Evolutionary conservation across 2,888 invertebrate genomes (phyloP).

Genomic region (Carpatolechia fugitivella): DNA sequence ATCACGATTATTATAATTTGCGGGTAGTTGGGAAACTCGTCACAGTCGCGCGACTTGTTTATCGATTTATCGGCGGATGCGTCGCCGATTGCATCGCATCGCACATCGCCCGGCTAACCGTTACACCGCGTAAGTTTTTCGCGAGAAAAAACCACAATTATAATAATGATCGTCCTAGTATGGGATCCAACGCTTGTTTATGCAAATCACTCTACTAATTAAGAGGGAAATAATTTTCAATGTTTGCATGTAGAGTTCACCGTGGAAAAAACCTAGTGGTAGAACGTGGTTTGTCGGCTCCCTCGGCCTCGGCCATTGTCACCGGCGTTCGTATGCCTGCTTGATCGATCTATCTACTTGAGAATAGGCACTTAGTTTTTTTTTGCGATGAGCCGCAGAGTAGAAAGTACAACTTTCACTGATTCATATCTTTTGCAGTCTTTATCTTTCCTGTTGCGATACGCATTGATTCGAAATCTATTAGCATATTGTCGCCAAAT

Average conservation of each 20-base stretch:
- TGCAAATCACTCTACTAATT: constrained; percentile 73
- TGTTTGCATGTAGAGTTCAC: constrained; percentile 55
- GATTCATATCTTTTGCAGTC: constrained; percentile 23
- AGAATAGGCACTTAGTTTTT: constrained; percentile 10
- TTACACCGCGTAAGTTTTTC: constrained; percentile 66
- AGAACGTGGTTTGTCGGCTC: constrained; percentile 36
- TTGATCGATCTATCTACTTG: constrained; percentile 52
- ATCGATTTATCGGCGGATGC: constrained; percentile 75
- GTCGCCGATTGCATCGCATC: constrained; percentile 53
- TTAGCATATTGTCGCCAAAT: constrained; percentile 32
- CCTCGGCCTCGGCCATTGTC: constrained; percentile 53
- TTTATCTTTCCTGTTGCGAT: constrained; percentile 24
- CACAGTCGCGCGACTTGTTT: constrained; percentile 66
- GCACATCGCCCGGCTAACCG: constrained; percentile 60
- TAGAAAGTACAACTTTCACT: constrained; percentile 27
- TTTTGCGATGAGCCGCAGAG: constrained; percentile 25
- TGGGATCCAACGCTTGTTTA: constrained; percentile 67
- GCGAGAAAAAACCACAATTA: constrained; percentile 69
- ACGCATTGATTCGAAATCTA: constrained; percentile 25
- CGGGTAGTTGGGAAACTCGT: constrained; percentile 62
- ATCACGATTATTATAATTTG: constrained; percentile 57
- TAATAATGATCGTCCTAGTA: constrained; percentile 73
- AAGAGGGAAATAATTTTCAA: constrained; percentile 70
- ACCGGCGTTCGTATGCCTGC: constrained; percentile 39
- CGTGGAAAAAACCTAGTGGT: constrained; percentile 40